Evolutionary conservation across 2,113 vertebrate species (phyloP).

Genomic region (Murina feae): DNA sequence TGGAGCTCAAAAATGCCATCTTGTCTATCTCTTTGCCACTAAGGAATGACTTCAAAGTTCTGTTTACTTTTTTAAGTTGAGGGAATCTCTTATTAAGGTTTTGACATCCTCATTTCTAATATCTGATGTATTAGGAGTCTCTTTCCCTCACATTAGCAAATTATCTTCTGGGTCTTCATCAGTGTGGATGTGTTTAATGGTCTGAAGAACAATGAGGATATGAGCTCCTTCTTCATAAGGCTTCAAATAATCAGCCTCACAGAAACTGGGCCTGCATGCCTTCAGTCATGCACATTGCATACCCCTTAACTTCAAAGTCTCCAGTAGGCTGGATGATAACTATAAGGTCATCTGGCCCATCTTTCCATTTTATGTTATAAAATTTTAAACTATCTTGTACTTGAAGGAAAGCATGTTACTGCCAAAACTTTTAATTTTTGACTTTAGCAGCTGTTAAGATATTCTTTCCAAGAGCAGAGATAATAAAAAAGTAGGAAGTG

Average conservation of each 20-base stretch:
- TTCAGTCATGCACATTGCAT: not conserved
- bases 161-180: conserved; percentile 37
- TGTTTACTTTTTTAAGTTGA: not conserved
- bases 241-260: conserved; percentile 51
- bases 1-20: not conserved
- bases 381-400: not conserved
- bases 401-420: conserved; percentile 9
- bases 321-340: not conserved
- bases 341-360: not conserved
- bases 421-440: conserved; percentile 3
- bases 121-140: not conserved
- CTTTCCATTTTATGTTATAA: not conserved
- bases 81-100: conserved; percentile 40
- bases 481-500: not conserved
- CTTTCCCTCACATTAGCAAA: conserved; percentile 2
- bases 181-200: conserved; percentile 14
- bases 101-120: conserved; percentile 21
- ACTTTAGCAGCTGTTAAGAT: not conserved
- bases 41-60: not conserved
- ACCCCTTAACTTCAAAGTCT: conserved; percentile 24
- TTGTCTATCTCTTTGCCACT: not conserved
- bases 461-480: not conserved
- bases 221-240: conserved; percentile 34
- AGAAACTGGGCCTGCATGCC: not conserved
- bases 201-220: conserved; percentile 33